phyloP scores from a whole-genome alignment of 2,888 invertebrate species.

The Shargacucullia verbasci region DNA sequence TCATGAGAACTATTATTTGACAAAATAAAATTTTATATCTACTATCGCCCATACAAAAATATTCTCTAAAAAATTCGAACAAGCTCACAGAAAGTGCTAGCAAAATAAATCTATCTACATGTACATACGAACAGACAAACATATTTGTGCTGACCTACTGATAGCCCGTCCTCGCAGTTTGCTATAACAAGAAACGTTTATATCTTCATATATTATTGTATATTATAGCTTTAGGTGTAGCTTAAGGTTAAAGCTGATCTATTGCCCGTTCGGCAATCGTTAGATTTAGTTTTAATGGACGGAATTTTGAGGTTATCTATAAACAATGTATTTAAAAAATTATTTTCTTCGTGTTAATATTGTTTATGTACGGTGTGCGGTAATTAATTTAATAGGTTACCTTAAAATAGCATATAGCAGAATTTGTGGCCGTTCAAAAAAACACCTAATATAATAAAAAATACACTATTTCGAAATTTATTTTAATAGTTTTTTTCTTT shows the following conservation, averaged over 20 bases:
- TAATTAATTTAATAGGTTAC: too few species aligned
- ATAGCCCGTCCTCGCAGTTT: constrained; percentile 94
- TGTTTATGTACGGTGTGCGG: too few species aligned
- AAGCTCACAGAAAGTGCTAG: constrained; percentile 61
- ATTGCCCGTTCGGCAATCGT: constrained; percentile 2
- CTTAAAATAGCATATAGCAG: too few species aligned
- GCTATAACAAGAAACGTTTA: constrained; percentile 89
- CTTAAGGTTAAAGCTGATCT: constrained; percentile 35
- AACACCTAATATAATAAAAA: too few species aligned
- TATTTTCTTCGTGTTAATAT: too few species aligned
- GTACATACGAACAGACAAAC: constrained; percentile 74
- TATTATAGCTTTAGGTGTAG: constrained; percentile 57
- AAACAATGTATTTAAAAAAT: constrained; percentile 35
- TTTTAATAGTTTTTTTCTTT: too few species aligned
- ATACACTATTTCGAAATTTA: too few species aligned
- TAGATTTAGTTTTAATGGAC: constrained; percentile 19
- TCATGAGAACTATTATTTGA: too few species aligned
- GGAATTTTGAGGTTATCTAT: constrained; percentile 26
- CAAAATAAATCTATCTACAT: constrained; percentile 57
- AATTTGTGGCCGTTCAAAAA: too few species aligned
- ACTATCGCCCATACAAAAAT: constrained; percentile 4
- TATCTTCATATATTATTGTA: constrained; percentile 59
- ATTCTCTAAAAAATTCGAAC: constrained; percentile 21
- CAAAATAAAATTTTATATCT: background rate
- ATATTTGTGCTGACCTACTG: constrained; percentile 91